Conservation (phyloP, 2,113 vertebrate genomes). For the Nothoprocta pentlandii region DNA sequence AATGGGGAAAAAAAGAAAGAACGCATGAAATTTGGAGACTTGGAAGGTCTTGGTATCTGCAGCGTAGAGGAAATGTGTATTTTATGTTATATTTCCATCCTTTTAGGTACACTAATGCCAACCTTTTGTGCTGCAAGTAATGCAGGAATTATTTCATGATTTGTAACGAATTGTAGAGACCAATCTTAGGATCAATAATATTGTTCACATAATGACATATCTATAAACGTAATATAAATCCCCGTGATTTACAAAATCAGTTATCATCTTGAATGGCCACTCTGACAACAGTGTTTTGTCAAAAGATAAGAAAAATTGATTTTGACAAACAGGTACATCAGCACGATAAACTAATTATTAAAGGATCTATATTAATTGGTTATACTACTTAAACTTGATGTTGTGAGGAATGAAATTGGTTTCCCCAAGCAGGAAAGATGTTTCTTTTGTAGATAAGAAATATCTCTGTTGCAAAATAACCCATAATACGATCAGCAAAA, state of each 20-base stretch:
- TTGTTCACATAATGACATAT: conserved; percentile 16
- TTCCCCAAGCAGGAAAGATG: neutral
- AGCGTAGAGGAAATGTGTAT: neutral
- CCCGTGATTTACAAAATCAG: neutral
- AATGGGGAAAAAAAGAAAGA: neutral
- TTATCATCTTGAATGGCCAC: fast-evolving
- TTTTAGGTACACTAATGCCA: neutral
- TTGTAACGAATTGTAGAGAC: neutral
- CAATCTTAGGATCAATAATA: conserved; percentile 15
- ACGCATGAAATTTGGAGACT: neutral
- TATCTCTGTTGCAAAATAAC: neutral
- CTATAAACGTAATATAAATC: conserved; percentile 58
- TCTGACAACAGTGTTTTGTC: conserved; percentile 17
- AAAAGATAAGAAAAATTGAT: conserved; percentile 58
- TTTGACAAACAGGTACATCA: conserved; percentile 49
- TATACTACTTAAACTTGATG: conserved; percentile 37
- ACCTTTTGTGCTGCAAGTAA: neutral
- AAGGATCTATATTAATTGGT: conserved; percentile 50
- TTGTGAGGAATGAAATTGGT: conserved; percentile 32
- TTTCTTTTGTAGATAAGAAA: neutral
- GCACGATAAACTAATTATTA: conserved; percentile 60
- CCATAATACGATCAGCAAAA: neutral
- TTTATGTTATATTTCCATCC: neutral
- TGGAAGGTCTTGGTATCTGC: neutral
- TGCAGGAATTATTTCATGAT: neutral